Base-by-base conservation (phyloP, 2,888 invertebrate species). In the Tetragonula carbonaria region DNA sequence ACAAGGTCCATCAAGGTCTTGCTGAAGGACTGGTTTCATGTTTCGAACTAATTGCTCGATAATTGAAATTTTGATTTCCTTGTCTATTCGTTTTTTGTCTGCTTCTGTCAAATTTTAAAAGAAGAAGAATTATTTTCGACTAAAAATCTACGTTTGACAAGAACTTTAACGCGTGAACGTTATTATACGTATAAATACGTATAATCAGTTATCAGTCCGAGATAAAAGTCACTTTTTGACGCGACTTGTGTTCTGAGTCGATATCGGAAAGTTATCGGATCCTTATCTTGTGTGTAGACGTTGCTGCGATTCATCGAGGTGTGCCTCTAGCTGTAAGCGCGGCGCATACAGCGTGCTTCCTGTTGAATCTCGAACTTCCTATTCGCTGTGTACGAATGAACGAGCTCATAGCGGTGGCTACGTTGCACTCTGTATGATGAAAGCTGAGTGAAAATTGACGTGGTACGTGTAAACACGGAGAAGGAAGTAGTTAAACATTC, bases 321-420 rank as follows among this genome's bases (percentile, higher is more conserved):
- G 28, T 72, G 75, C 72, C 72, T 75, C 23, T 59, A 59, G 59
- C 23, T 78, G 51, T 72, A 38, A 28, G 38, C 80, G 62, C 74
- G 51, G 80, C 45, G 81, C 85, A 85, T 79, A 18, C 67, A 85
- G 71, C 85, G 85, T 85, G 59, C 77, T 85, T 85, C 85, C 85
- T 57, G 85, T 74, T 53, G 38, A 65, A 74, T 66, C 80, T 73
- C 68, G 38, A 62, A 38, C 76, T 84, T 85, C 80, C 85, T 84
- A 84, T 74, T 83, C 67, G 55, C 28, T 53, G 21, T 53, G 16
- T 18, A 33, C 65, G 73, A 79, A 79, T 83, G 73, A 84, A 80
- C 50, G 53, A 73, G 65, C 70, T 74, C 53, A 14, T 71, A 33
- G 78, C 70, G 66, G 71, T 82, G 77, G 59, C 57, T 28, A 33